Percentiles rank a stretch among this genome's conserved stretches.
These are phyloP conservation scores for Zele albiditarsus DNA, from an alignment of 2,888 invertebrate species.

Conservation along the genomic window DNA sequence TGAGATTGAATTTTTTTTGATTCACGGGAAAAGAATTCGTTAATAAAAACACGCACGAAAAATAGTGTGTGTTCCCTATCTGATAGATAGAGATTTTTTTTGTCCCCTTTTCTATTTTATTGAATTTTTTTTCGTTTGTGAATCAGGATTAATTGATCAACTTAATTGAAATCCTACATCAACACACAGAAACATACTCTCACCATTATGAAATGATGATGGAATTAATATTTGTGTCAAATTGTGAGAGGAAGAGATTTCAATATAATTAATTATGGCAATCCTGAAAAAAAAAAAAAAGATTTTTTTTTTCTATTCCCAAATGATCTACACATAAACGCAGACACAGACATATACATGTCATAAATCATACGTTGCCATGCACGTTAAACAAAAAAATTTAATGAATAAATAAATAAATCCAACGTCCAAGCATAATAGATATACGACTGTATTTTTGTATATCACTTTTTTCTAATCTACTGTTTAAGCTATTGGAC, in stretches of 20 bases:
- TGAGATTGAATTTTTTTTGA: constrained; percentile 29
- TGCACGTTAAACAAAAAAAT: background rate
- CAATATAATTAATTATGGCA: constrained; percentile 3
- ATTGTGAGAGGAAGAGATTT: background rate
- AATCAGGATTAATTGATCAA: background rate
- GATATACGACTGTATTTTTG: constrained; percentile 67
- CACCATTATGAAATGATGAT: background rate
- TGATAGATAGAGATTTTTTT: background rate
- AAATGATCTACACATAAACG: background rate
- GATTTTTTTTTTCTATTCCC: background rate
- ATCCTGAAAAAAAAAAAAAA: constrained; percentile 1
- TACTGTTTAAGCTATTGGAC: constrained; percentile 60
- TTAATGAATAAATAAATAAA: background rate
- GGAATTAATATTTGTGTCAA: background rate
- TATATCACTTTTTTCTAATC: constrained; percentile 69
- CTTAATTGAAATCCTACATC: background rate
- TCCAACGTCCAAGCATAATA: constrained; percentile 41
- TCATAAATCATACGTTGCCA: constrained; percentile 16
- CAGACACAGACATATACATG: background rate
- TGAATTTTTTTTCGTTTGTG: background rate
- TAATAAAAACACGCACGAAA: background rate
- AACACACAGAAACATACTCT: background rate
- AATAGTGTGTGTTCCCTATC: background rate
- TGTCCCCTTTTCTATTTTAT: background rate
- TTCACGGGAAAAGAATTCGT: background rate